phyloP scores from a whole-genome alignment of 2,888 invertebrate species.

The Meteorus colon region DNA sequence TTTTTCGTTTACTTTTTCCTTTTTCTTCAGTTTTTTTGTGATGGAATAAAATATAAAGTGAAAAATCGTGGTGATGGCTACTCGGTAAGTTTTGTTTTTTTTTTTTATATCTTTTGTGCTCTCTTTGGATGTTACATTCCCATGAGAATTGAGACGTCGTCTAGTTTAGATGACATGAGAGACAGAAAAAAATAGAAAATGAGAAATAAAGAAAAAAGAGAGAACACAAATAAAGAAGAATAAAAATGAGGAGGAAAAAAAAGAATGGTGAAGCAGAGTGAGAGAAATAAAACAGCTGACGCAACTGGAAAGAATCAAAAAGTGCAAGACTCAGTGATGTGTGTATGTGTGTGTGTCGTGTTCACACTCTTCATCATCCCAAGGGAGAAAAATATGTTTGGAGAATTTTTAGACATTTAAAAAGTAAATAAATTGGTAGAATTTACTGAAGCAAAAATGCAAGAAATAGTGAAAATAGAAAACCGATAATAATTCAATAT shows the following conservation, averaged over 20 bases:
- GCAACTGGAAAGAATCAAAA: conserved; percentile 12
- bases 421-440: neutral
- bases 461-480: neutral
- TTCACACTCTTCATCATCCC: neutral
- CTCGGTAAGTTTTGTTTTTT: neutral
- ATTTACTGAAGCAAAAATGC: neutral
- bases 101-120: neutral
- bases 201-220: neutral
- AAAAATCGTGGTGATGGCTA: neutral
- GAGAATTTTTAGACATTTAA: neutral
- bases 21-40: neutral
- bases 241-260: neutral
- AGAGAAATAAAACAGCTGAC: conserved; percentile 31
- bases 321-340: neutral
- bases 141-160: neutral
- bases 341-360: neutral
- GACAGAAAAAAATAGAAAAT: neutral
- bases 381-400: neutral
- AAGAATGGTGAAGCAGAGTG: neutral
- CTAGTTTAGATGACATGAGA: neutral
- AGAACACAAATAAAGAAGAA: neutral
- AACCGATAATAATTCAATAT: neutral
- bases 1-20: neutral
- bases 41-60: conserved; percentile 3
- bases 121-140: neutral